Conservation (phyloP, 2,113 vertebrate species). For the Ceyx melanurus region DNA sequence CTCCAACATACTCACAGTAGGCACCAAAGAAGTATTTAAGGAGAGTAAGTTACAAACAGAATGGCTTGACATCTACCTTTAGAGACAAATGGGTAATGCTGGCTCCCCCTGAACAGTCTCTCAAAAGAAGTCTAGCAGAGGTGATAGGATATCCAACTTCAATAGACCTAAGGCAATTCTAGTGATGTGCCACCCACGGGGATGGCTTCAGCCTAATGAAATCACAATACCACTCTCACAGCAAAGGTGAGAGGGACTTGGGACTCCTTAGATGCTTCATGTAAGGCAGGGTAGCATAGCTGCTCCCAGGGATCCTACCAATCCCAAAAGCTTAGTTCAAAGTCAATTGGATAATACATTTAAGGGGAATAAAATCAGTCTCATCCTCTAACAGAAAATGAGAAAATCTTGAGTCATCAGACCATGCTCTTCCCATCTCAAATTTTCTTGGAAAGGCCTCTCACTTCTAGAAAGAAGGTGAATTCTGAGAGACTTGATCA, state of each 20-base stretch:
- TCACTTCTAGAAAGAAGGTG: constrained; percentile 6
- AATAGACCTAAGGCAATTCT: background rate
- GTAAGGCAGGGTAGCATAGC: background rate
- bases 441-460: constrained; percentile 27
- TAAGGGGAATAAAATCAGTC: constrained; percentile 2
- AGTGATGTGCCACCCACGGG: background rate
- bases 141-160: background rate
- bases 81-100: background rate
- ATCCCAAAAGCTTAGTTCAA: constrained; percentile 4
- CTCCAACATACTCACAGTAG: background rate
- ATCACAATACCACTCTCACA: background rate
- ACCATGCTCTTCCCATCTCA: background rate
- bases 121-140: background rate
- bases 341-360: background rate
- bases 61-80: constrained; percentile 1
- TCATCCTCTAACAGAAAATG: constrained; percentile 15
- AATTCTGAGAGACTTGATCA: background rate
- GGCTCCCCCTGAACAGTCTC: background rate
- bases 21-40: background rate
- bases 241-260: background rate
- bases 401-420: background rate
- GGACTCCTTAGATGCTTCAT: background rate
- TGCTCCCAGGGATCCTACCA: background rate
- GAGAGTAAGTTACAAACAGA: background rate
- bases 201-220: background rate